Base-by-base conservation (phyloP, 2,797 vertebrate species). In the Onychomys leucogaster region DNA sequence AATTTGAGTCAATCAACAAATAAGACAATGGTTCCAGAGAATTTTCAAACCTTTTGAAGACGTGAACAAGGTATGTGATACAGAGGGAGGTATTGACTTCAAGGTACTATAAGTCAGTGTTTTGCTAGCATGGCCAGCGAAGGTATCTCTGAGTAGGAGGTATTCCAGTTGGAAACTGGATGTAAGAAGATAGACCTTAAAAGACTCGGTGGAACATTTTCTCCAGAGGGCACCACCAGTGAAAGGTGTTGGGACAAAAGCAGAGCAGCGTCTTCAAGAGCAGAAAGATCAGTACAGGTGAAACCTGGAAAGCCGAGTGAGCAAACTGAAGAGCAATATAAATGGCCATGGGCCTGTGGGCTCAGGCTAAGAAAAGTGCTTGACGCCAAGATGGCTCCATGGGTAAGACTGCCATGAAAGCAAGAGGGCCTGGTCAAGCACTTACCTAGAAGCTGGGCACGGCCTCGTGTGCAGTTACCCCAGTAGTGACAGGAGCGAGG, bases 301-400 rank as follows among this genome's bases (percentile, higher is more conserved):
- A 49, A 94, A 88, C 55, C 75, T 32, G 71, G 76, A 92, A 94
- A 95, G 37, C n/a, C 85, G 25, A 49, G 16, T 29, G 7, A 32
- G 34, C 49, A 87, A 46, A 46, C 16, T 19, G 1, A 73, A 81
- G n/a, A 73, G 4, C 25, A 61, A 6, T 34, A 5, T n/a, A 46
- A 78, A n/a, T 63, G 2, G 32, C n/a, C 46, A 0, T 57, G 21
- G 63, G 49, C 8, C 21, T 59, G 0, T 5, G 23, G 16, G 9
- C 49, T 52, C n/a, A 49, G 29, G 0, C 41, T 77, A 49, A 59
- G 25, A 37, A 71, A 11, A 61, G 8, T 69, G 29, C 49, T 85
- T 27, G 34, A 65, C 52, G 34, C 16, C 65, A 46, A 37, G 34
- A 52, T 69, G 49, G 34, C 46, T 29, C 21, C 12, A 1, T 13